phyloP scores from a whole-genome alignment of 1,140 invertebrate genomes.

The Sminthurinus signatus region DNA sequence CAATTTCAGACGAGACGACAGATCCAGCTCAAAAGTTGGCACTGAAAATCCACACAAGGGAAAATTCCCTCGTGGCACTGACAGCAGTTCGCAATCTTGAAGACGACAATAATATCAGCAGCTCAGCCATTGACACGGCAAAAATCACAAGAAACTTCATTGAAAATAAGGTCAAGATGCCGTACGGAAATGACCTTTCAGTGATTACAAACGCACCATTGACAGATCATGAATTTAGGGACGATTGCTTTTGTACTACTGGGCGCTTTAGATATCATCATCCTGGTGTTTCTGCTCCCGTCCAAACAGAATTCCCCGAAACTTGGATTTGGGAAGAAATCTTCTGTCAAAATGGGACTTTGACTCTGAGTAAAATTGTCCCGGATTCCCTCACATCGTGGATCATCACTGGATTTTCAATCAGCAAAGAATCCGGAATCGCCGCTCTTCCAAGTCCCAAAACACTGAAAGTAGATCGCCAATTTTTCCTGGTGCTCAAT shows the following conservation, averaged over 20 bases:
- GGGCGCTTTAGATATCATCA: neutral
- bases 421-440: conserved; percentile 63
- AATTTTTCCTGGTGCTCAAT: conserved; percentile 32
- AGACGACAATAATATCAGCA: neutral
- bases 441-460: neutral
- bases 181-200: neutral
- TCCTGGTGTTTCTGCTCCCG: neutral
- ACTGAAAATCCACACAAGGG: too few relatives aligned
- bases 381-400: conserved; percentile 89
- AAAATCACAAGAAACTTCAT: conserved; percentile 38
- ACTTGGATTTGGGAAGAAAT: conserved; percentile 55
- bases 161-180: too few relatives aligned
- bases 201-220: neutral
- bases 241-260: neutral
- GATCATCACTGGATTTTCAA: conserved; percentile 84
- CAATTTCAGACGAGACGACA: too few relatives aligned
- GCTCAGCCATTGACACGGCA: conserved; percentile 37
- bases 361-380: conserved; percentile 51
- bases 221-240: neutral
- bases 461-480: conserved; percentile 19
- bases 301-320: conserved; percentile 27
- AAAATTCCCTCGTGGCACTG: too few relatives aligned
- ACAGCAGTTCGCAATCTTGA: too few relatives aligned
- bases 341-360: conserved; percentile 49
- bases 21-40: too few relatives aligned